Evolutionary conservation across 2,888 invertebrate species (phyloP), one percentile per base, ranked within the genome.

Genomic region (Hoplodrina ambigua): DNA sequence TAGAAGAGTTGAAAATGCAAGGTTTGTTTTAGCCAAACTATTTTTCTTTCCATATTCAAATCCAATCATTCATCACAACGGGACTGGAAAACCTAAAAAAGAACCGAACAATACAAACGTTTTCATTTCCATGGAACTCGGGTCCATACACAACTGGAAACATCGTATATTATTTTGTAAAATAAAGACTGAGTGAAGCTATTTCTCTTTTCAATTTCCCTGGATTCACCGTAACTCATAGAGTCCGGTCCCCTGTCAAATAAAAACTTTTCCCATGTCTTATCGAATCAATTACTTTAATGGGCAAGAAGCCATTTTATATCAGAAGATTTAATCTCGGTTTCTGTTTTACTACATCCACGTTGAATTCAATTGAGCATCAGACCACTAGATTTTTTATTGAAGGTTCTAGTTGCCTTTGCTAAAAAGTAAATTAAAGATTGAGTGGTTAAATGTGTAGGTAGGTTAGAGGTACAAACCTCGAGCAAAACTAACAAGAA

Each of bases 271-370:
- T 88, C 90, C 89, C 89, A 89, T 92, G 91, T 94, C 92, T 93
- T 94, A 93, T 93, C 88, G 91, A 94, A 94, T 94, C 94, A 94
- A 94, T 94, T 93, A 94, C 94, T 91, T 88, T 93, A 92, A 94
- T 92, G 89, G 92, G 85, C 84, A 88, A 87, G 89, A 88, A 91
- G 87, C 87, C 85, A 87, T 87, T 90, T 89, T 89, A 88, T 90
- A 84, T 89, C 85, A 88, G 83, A 53, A 85, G 86, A 86, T 88
- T 87, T 85, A 84, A 84, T 86, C 82, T 86, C 72, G 78, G 80
- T 83, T 78, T 82, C 83, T 78, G 74, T 85, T 87, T 84, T 77
- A 80, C 74, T 83, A 82, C 72, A 72, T 80, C 69, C 53, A 74
- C 60, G 69, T 69, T 70, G 60, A 77, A 79, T 85, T 81, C 77